Percentiles rank a stretch among this genome's conserved stretches.
These are phyloP conservation scores for Philopotamus ludificatus DNA, from an alignment of 1,140 invertebrate species.

Conservation along the genomic window DNA sequence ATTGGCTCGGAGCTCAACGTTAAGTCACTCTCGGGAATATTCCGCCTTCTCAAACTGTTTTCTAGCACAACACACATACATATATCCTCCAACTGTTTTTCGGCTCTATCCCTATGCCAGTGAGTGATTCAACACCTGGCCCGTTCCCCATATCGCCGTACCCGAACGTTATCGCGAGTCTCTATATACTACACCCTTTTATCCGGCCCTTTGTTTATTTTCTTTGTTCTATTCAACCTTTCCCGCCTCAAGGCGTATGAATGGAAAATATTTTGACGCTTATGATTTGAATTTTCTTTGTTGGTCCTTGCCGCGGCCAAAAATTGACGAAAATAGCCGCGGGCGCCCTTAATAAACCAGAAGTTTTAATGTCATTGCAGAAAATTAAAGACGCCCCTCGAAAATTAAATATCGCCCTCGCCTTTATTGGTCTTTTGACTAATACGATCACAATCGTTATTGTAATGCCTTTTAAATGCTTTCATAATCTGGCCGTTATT, in stretches of 20 bases:
- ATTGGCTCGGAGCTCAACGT: too few species aligned
- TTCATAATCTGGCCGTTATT: too few species aligned
- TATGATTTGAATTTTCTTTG: constrained; percentile 27
- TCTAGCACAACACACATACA: neutral
- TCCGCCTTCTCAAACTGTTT: too few species aligned
- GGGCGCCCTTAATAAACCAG: neutral
- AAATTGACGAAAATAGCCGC: neutral
- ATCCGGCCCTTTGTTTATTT: constrained; percentile 18
- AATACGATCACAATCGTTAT: too few species aligned
- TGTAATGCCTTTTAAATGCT: too few species aligned
- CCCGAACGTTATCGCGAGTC: neutral
- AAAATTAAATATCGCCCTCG: neutral
- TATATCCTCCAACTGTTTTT: too few species aligned
- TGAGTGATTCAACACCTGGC: too few species aligned
- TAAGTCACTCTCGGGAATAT: too few species aligned
- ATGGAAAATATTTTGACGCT: constrained; percentile 27
- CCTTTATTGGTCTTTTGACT: neutral
- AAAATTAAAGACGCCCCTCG: neutral
- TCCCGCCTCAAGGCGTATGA: constrained; percentile 10
- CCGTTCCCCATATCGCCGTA: too few species aligned
- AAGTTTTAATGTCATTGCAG: neutral
- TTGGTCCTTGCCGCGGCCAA: constrained; percentile 2
- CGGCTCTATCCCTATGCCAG: neutral
- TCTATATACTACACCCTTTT: constrained; percentile 5
- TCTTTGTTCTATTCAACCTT: constrained; percentile 27